These are phyloP conservation scores for Drosophila anomalata DNA, from an alignment of 2,888 invertebrate species.

Conservation along the genomic window DNA sequence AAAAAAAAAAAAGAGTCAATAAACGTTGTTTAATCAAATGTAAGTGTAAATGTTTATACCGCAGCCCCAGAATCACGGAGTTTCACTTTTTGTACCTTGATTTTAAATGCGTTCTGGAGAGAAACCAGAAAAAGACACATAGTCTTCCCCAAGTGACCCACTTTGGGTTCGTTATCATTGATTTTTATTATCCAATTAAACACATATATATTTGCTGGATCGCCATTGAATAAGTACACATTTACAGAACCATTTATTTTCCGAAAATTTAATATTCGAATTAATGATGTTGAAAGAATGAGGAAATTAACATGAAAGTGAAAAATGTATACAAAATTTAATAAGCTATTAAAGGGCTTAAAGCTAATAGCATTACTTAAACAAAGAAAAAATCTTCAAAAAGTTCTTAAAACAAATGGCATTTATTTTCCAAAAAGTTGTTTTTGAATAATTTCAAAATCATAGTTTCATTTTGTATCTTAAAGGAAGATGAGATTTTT, in stretches of 20 bases:
- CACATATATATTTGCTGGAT: constrained; percentile 23
- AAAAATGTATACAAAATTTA: constrained; percentile 1
- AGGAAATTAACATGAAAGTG: constrained; percentile 24
- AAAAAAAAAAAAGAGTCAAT: constrained; percentile 43
- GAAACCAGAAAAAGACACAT: constrained; percentile 20
- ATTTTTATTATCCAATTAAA: constrained; percentile 40
- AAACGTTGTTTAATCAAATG: constrained; percentile 53
- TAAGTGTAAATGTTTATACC: constrained; percentile 59
- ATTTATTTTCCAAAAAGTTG: too few species aligned
- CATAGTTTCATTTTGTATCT: too few species aligned
- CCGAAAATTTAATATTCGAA: constrained; percentile 6
- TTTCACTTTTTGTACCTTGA: constrained; percentile 63
- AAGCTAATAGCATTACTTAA: too few species aligned
- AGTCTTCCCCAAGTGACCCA: constrained; percentile 66
- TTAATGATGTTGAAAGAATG: constrained; percentile 11
- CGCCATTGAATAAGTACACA: constrained; percentile 19
- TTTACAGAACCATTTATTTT: constrained; percentile 13
- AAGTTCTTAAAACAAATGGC: too few species aligned
- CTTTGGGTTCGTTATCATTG: constrained; percentile 55
- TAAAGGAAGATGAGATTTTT: too few species aligned
- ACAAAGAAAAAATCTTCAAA: too few species aligned
- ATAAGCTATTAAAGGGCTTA: too few species aligned
- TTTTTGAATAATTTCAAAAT: too few species aligned
- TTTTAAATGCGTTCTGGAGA: constrained; percentile 31
- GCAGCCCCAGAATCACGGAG: constrained; percentile 39